Conservation (phyloP, 2,113 vertebrate species). For the Alectura lathami region DNA sequence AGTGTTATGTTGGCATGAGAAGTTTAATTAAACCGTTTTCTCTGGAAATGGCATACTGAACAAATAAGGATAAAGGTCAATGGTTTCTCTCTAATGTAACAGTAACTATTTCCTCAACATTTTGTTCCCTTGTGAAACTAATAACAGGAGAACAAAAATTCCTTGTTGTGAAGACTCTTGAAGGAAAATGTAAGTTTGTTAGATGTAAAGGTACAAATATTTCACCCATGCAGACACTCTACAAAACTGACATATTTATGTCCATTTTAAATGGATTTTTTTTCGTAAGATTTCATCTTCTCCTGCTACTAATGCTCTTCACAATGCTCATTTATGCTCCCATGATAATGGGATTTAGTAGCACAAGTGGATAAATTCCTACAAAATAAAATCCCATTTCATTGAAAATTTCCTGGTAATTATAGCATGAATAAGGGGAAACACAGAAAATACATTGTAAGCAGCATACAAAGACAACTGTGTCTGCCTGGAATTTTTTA, state of each 20-base stretch:
- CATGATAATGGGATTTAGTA: background rate
- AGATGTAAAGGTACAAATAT: background rate
- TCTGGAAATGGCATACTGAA: background rate
- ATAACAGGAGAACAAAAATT: background rate
- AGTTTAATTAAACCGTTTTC: background rate
- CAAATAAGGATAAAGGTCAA: slow-evolving; percentile 27
- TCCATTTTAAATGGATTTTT: background rate
- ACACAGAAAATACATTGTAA: background rate
- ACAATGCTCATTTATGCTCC: background rate
- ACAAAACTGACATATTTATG: background rate
- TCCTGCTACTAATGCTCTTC: background rate
- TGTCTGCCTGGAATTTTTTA: background rate
- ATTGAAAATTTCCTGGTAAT: slow-evolving; percentile 25
- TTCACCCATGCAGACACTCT: background rate
- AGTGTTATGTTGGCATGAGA: rapidly evolving
- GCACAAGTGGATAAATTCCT: background rate
- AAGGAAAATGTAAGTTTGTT: background rate
- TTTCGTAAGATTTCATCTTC: background rate
- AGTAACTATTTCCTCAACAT: background rate
- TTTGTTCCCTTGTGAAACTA: background rate
- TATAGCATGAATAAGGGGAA: background rate
- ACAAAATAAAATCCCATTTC: slow-evolving; percentile 47
- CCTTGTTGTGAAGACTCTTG: background rate
- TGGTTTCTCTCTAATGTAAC: background rate
- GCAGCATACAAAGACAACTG: background rate